Evolutionary conservation across 2,797 vertebrate genomes (phyloP), one percentile per base, ranked within the genome.

Genomic region (Poecilia wingei): DNA sequence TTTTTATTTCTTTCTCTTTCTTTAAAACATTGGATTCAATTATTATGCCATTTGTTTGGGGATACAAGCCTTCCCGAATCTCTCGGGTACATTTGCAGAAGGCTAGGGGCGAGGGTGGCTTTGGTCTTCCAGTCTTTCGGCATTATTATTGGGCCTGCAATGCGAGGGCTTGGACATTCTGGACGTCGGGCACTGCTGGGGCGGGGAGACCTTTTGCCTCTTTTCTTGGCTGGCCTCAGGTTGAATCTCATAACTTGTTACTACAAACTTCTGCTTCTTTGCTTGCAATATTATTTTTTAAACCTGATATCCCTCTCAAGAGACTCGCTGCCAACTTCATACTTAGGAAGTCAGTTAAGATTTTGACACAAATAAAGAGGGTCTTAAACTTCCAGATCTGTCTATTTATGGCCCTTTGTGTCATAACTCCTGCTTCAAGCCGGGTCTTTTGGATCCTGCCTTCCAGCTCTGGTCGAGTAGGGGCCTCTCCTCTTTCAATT

Each of bases 81-180:
- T 28, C 55, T 0, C 70, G 57, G 16, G 2, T 3, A 0, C 76
- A 79, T 16, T 14, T 68, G 7, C 61, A 68, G 13, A 74, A 74
- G 13, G 4, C 59, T 6, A 2, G 9, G 0, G 18, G 0, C 0
- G 72, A 75, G 0, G 73, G 79, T 0, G 41, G 73, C 2, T 31
- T 75, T 3, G 64, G 64, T 1, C 43, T 74, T 7, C 39, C 66
- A 1, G 39, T 72, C 1, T 28, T 79, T 1, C 18, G 36, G 0
- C 72, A 79, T n/a, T 74, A 79, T 5, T 74, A 45, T 8, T 12
- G 78, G 72, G 59, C 72, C 2, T 79, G 78, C 9, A 69, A 53
- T 55, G 78, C 8, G 1, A 79, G 71, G 49, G 4, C 46, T 0
- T 74, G 59, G 59, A 33, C 39, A 41, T 79, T 79, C 13, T 79